These are phyloP conservation scores for Chelmon rostratus DNA, from an alignment of 2,797 vertebrate species.

Conservation along the genomic window DNA sequence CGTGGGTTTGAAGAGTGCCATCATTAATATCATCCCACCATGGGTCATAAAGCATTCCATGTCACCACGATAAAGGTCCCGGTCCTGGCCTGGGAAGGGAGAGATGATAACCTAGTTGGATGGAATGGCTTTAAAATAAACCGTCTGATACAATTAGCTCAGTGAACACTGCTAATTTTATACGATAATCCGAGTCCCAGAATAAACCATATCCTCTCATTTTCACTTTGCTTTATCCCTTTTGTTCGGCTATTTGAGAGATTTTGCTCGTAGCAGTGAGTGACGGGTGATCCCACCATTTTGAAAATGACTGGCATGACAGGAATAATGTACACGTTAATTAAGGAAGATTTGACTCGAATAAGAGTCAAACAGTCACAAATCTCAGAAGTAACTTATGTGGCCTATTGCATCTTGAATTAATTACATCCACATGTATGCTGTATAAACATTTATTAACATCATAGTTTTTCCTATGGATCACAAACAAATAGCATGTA, in stretches of 20 bases:
- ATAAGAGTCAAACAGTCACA: neutral
- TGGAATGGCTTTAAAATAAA: slow-evolving; percentile 58
- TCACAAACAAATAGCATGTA: slow-evolving; percentile 9
- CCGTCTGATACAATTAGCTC: slow-evolving; percentile 46
- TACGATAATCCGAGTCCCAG: neutral
- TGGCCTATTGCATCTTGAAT: neutral
- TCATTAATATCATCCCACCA: slow-evolving; percentile 71
- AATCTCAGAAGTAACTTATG: slow-evolving; percentile 1
- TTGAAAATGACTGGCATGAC: slow-evolving; percentile 12
- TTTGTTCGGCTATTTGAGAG: neutral
- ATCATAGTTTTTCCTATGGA: neutral
- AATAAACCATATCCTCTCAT: neutral
- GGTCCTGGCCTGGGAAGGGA: slow-evolving; percentile 27
- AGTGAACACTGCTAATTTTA: slow-evolving; percentile 38
- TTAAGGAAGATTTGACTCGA: neutral
- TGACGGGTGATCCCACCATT: neutral
- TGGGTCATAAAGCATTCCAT: slow-evolving; percentile 74
- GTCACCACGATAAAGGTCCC: slow-evolving; percentile 66
- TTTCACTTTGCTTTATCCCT: neutral
- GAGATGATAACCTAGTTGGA: slow-evolving; percentile 41
- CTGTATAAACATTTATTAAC: neutral
- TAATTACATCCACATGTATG: neutral
- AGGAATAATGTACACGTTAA: neutral
- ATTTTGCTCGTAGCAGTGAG: slow-evolving; percentile 3
- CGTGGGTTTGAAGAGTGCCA: slow-evolving; percentile 55